Evolutionary conservation across 2,888 invertebrate genomes (phyloP).

Genomic region (Sclerodermus sp.): DNA sequence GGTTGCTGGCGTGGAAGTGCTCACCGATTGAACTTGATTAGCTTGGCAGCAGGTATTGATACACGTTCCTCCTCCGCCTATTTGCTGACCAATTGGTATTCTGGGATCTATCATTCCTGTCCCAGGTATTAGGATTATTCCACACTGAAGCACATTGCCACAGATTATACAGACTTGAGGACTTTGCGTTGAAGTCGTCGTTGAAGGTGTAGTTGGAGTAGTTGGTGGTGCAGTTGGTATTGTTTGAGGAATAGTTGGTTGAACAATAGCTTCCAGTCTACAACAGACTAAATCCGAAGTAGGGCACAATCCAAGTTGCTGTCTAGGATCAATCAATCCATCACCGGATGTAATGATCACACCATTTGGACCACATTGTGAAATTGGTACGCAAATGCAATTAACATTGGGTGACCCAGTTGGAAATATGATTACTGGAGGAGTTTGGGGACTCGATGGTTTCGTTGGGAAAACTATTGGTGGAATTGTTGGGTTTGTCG

Average conservation of each 20-base stretch:
- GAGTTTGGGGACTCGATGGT: conserved; percentile 11
- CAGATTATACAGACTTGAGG: conserved; percentile 24
- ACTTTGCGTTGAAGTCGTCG: conserved; percentile 4
- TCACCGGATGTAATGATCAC: conserved; percentile 34
- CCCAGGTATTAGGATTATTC: conserved; percentile 13
- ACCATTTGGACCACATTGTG: conserved; percentile 37
- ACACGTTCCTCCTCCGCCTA: background rate
- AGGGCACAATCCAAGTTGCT: conserved; percentile 24
- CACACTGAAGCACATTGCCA: conserved; percentile 29
- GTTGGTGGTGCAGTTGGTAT: background rate
- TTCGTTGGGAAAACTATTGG: conserved; percentile 24
- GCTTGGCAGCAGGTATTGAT: background rate
- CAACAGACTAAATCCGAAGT: conserved; percentile 38
- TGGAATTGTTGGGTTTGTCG: conserved; percentile 10
- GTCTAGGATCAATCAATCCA: conserved; percentile 38
- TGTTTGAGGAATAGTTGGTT: conserved; percentile 5
- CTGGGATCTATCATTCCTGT: conserved; percentile 39
- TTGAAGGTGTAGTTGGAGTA: conserved; percentile 5
- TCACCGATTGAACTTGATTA: background rate
- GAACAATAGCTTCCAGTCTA: conserved; percentile 17
- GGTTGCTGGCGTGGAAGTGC: background rate
- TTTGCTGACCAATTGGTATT: conserved; percentile 22
- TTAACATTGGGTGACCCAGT: conserved; percentile 10
- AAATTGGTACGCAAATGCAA: conserved; percentile 40
- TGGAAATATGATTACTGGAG: conserved; percentile 11